A percentile compares a stretch with the other conserved stretches of the same genome.
These are phyloP conservation scores for Eueremaeus valkanovi DNA, from an alignment of 2,888 invertebrate genomes.

Conservation along the genomic window DNA sequence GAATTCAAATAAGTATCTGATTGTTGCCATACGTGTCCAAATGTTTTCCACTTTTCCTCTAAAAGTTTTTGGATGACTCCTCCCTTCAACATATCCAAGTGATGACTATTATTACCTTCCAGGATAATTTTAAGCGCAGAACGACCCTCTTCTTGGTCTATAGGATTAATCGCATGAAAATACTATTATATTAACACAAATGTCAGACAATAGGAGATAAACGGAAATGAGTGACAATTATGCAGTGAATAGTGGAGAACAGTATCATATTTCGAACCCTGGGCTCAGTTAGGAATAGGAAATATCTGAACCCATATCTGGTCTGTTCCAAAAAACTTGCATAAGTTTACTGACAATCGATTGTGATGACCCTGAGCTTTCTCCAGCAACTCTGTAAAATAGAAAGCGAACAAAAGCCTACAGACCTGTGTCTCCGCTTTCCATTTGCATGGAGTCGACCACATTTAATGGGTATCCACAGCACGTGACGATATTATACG, in stretches of 20 bases:
- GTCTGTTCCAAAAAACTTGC: no score
- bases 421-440: constrained; percentile 10
- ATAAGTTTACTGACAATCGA: no score
- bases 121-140: constrained; percentile 95
- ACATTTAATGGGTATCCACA: constrained; percentile 96
- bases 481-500: constrained; percentile 97
- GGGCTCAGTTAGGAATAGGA: no score
- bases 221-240: neutral
- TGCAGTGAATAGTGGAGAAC: no score
- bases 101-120: constrained; percentile 94
- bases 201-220: no score
- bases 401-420: no score
- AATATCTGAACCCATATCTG: no score
- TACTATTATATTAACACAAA: neutral
- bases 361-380: no score
- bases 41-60: constrained; percentile 99
- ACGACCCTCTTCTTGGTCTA: constrained; percentile 78
- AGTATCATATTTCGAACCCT: no score
- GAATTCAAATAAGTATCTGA: no score
- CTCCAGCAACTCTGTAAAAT: no score
- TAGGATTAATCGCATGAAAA: neutral
- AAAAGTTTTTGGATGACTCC: constrained; percentile 94
- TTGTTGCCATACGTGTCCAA: constrained; percentile 83
- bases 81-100: constrained; percentile 97
- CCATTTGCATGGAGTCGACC: constrained; percentile 60